A percentile compares a stretch with the other conserved stretches of the same genome.
These are phyloP conservation scores for Mesocentrotus franciscanus DNA, from an alignment of 53 echinoderm and acorn worm genomes.

Conservation along the genomic window DNA sequence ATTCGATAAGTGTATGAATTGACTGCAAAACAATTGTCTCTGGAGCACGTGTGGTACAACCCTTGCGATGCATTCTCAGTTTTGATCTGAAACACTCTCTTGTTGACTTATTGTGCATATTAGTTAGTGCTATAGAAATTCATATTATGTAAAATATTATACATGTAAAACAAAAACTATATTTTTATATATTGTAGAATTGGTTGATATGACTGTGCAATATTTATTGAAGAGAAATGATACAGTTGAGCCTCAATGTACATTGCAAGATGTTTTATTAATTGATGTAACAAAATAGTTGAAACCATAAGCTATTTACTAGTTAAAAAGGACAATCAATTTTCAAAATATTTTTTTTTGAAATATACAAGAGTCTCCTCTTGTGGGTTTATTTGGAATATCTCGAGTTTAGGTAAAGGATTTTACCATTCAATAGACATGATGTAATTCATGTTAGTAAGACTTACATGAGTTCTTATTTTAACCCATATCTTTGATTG, in stretches of 20 bases:
- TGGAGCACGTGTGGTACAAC: too few relatives aligned
- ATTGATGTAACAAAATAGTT: background rate
- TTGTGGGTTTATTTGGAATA: too few relatives aligned
- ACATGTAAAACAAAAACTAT: background rate
- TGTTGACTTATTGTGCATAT: background rate
- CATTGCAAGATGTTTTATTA: background rate
- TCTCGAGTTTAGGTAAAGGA: too few relatives aligned
- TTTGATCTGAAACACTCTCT: background rate
- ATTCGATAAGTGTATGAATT: too few relatives aligned
- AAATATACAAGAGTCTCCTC: too few relatives aligned
- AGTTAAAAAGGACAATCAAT: too few relatives aligned
- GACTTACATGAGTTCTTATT: too few relatives aligned
- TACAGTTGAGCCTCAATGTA: background rate
- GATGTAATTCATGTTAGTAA: too few relatives aligned
- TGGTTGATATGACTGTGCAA: background rate
- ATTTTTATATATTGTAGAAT: slow-evolving; percentile 1
- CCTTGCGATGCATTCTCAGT: background rate
- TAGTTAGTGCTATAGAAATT: background rate
- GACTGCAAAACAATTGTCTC: too few relatives aligned
- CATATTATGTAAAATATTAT: background rate
- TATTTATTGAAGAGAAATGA: slow-evolving; percentile 1
- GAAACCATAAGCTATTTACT: background rate
- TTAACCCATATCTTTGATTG: too few relatives aligned
- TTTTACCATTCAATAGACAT: too few relatives aligned
- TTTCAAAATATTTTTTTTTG: too few relatives aligned